Evolutionary conservation across 37 sponge, comb jelly and placozoan genomes (phyloP).

Genomic region (Halisarca cf. caerulea): DNA sequence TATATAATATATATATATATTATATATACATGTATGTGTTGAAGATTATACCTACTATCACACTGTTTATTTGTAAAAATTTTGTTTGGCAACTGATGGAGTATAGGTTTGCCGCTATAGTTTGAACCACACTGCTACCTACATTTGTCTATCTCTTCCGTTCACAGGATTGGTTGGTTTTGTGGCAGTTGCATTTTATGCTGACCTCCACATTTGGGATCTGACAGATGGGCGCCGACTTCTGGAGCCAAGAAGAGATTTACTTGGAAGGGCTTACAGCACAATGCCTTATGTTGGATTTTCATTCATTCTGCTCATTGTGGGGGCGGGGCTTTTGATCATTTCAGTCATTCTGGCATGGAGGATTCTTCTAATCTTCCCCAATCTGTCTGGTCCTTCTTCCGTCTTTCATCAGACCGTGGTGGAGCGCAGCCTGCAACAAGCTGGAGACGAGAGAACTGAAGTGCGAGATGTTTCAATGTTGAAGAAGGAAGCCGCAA

Average conservation of each 20-base stretch:
- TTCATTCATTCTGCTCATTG: slow-evolving; percentile 11
- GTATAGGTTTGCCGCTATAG: no score
- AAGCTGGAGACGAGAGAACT: background rate
- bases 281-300: background rate
- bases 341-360: background rate
- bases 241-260: background rate
- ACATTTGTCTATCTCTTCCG: no score
- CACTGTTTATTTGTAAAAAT: no score
- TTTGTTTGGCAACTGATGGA: no score
- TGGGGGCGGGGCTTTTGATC: background rate
- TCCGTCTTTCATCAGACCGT: slow-evolving; percentile 12
- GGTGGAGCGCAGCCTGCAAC: background rate
- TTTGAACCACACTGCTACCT: no score
- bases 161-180: slow-evolving; percentile 9
- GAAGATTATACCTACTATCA: no score
- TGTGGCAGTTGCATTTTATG: slow-evolving; percentile 19
- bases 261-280: background rate
- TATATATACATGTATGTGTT: no score
- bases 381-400: slow-evolving; percentile 23
- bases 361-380: slow-evolving; percentile 19
- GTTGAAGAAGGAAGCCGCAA: background rate
- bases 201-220: slow-evolving; percentile 30
- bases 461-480: no score
- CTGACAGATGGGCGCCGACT: slow-evolving; percentile 14
- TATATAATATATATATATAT: no score